Percentiles rank a stretch among this genome's conserved stretches.
These are phyloP conservation scores for Syngnathoides biaculeatus DNA, from an alignment of 2,113 vertebrate species.

Conservation along the genomic window DNA sequence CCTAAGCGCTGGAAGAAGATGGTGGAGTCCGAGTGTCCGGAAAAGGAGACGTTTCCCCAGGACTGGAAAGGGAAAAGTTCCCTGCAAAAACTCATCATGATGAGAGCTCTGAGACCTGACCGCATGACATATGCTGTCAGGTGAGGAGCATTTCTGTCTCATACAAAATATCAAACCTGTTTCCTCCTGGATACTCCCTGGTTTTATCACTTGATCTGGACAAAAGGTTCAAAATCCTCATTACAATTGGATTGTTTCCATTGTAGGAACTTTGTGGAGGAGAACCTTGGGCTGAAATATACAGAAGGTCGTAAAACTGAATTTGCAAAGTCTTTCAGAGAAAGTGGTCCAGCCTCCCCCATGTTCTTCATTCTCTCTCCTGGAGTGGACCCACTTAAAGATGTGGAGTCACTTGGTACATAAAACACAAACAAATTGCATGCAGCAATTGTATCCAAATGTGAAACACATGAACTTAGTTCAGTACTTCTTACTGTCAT, in stretches of 20 bases:
- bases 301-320: slow-evolving; percentile 72
- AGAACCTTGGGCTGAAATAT: slow-evolving; percentile 74
- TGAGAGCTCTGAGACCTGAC: slow-evolving; percentile 68
- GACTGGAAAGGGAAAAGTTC: slow-evolving; percentile 75
- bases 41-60: slow-evolving; percentile 76
- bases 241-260: neutral
- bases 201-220: neutral
- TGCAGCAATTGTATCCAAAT: neutral
- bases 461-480: neutral
- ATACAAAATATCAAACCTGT: neutral
- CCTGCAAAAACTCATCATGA: slow-evolving; percentile 75
- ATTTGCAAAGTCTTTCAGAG: slow-evolving; percentile 73
- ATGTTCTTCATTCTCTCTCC: slow-evolving; percentile 74
- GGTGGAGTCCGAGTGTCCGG: slow-evolving; percentile 73
- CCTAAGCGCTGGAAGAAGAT: slow-evolving; percentile 73
- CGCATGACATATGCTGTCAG: slow-evolving; percentile 71
- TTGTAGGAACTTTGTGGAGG: slow-evolving; percentile 74
- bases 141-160: slow-evolving; percentile 29
- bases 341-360: slow-evolving; percentile 69
- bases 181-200: neutral
- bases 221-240: neutral
- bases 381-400: slow-evolving; percentile 64
- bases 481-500: slow-evolving; percentile 1
- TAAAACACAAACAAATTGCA: neutral
- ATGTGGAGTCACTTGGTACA: slow-evolving; percentile 71